Evolutionary conservation across 2,113 vertebrate genomes (phyloP).

Genomic region (Oryzias curvinotus): DNA sequence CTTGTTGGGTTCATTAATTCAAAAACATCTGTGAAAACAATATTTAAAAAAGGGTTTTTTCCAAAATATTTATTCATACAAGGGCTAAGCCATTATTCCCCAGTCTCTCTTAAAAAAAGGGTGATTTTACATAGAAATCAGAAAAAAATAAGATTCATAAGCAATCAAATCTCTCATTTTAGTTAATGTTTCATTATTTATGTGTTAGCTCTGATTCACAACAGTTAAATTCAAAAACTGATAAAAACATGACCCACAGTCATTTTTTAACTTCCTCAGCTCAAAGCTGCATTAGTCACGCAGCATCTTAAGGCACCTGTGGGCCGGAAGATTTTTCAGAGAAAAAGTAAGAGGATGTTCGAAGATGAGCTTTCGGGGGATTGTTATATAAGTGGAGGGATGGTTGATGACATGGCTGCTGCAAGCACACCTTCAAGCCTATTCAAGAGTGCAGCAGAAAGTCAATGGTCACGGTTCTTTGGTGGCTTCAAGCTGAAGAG

Average conservation of each 20-base stretch:
- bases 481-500: slow-evolving; percentile 19
- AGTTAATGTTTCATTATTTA: neutral
- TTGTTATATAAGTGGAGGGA: slow-evolving; percentile 28
- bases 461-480: slow-evolving; percentile 2
- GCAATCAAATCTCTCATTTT: neutral
- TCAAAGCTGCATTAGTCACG: slow-evolving; percentile 27
- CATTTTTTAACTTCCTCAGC: slow-evolving; percentile 15
- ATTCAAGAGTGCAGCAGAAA: slow-evolving; percentile 24
- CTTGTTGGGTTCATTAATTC: no score
- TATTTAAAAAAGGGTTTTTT: no score
- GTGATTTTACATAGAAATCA: no score
- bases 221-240: neutral
- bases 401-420: slow-evolving; percentile 22
- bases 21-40: no score
- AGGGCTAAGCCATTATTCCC: no score
- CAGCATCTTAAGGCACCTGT: slow-evolving; percentile 5
- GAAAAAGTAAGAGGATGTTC: slow-evolving; percentile 23
- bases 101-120: no score
- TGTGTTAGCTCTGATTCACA: no score
- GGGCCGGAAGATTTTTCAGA: slow-evolving; percentile 1
- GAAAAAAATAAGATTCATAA: neutral
- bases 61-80: no score
- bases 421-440: slow-evolving; percentile 14
- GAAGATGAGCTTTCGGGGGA: slow-evolving; percentile 34
- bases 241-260: neutral